A percentile compares a stretch with the other conserved stretches of the same genome.
Conservation (phyloP, 2,113 vertebrate genomes). For the Phylloscopus whistleri region DNA sequence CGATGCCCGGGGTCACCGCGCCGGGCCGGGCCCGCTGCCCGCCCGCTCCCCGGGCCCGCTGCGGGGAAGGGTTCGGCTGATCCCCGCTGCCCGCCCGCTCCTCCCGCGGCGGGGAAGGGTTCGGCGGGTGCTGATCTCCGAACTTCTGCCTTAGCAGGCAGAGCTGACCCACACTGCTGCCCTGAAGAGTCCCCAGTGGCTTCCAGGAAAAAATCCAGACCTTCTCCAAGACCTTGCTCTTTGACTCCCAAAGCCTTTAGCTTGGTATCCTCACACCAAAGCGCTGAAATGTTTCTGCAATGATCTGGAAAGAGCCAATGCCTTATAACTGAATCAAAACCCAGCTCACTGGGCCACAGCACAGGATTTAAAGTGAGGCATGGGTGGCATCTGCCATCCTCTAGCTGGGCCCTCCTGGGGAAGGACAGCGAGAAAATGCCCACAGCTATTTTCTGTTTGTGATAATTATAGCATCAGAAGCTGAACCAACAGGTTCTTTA, state of each 20-base stretch:
- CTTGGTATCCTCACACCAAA: not conserved
- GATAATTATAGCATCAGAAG: conserved; percentile 24
- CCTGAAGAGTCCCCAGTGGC: not conserved
- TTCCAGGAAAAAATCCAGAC: not conserved
- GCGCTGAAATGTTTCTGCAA: not conserved
- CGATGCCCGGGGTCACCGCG: too few relatives aligned
- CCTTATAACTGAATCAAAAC: not conserved
- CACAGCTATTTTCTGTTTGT: not conserved
- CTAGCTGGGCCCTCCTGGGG: not conserved
- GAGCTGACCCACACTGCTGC: not conserved
- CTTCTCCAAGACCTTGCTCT: not conserved
- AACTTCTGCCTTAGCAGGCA: not conserved
- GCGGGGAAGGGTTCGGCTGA: too few relatives aligned
- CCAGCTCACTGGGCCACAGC: accelerated
- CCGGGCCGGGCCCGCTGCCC: too few relatives aligned
- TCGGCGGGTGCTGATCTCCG: not conserved
- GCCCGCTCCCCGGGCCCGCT: too few relatives aligned
- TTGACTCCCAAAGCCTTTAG: not conserved
- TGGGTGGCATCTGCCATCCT: not conserved
- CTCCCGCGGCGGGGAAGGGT: too few relatives aligned
- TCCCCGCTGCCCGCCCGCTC: too few relatives aligned
- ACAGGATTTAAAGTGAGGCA: not conserved
- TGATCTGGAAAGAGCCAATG: not conserved
- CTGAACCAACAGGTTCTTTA: conserved; percentile 51
- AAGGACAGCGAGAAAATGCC: not conserved